phyloP scores from a whole-genome alignment of 2,888 invertebrate species.

The Apamea epomidion region DNA sequence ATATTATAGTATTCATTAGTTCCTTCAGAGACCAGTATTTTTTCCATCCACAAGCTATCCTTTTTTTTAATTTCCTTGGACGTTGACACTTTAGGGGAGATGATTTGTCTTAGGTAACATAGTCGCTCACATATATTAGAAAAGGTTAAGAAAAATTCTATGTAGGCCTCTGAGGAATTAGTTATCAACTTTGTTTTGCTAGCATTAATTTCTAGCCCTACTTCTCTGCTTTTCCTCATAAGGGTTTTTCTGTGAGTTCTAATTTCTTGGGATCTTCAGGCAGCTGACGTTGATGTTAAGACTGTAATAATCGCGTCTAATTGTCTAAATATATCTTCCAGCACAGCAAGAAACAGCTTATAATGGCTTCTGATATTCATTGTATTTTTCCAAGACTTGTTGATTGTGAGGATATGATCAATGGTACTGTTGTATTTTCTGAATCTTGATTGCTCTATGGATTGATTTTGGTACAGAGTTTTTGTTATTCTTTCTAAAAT shows the following conservation, averaged over 20 bases:
- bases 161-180: neutral
- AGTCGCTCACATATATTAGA: neutral
- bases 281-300: neutral
- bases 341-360: neutral
- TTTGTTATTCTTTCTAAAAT: neutral
- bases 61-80: neutral
- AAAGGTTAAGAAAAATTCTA: neutral
- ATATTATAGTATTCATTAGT: neutral
- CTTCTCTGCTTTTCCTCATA: neutral
- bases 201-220: neutral
- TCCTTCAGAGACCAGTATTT: neutral
- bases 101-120: neutral
- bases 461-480: neutral
- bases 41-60: neutral
- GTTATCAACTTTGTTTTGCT: neutral
- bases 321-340: neutral
- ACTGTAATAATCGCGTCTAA: neutral
- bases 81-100: neutral
- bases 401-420: too few relatives aligned
- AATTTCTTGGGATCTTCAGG: neutral
- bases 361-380: too few relatives aligned
- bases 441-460: neutral
- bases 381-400: neutral
- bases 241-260: neutral
- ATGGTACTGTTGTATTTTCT: neutral